Percentiles rank a stretch among this genome's conserved stretches.
These are phyloP conservation scores for Atta texana DNA, from an alignment of 1,140 invertebrate genomes.

Conservation along the genomic window DNA sequence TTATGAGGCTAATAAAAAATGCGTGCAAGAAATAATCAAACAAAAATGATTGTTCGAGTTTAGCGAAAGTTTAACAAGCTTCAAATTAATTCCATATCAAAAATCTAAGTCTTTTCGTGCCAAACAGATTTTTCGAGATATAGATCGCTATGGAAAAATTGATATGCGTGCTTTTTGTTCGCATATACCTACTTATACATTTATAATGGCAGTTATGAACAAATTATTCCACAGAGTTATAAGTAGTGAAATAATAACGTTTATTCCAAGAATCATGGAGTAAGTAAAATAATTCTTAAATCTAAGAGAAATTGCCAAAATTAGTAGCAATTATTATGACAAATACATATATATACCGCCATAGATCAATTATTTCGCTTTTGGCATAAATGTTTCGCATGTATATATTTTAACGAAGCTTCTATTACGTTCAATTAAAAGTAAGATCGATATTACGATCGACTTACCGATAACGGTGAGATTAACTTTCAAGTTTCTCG, in stretches of 20 bases:
- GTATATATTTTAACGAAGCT: background rate
- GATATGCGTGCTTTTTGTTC: background rate
- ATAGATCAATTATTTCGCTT: background rate
- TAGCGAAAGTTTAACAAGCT: slow-evolving; percentile 19
- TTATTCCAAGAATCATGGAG: background rate
- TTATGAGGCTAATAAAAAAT: background rate
- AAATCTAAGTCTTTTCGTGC: background rate
- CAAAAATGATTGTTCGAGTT: slow-evolving; percentile 8
- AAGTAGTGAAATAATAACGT: slow-evolving; percentile 16
- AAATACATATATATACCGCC: background rate
- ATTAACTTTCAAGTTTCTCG: slow-evolving; percentile 94
- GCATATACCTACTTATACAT: background rate
- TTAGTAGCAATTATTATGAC: background rate
- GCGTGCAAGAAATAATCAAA: background rate
- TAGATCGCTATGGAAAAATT: background rate
- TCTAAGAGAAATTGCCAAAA: background rate
- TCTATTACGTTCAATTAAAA: slow-evolving; percentile 20
- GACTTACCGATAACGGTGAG: slow-evolving; percentile 95
- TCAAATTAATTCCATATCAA: background rate
- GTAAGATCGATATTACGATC: background rate
- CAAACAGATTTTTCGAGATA: slow-evolving; percentile 29
- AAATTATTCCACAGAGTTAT: slow-evolving; percentile 3
- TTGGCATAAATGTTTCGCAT: background rate
- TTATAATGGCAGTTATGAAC: background rate
- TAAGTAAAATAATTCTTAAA: background rate